Conservation (phyloP, 2,797 vertebrate genomes). For the Lacerta bilineata region DNA sequence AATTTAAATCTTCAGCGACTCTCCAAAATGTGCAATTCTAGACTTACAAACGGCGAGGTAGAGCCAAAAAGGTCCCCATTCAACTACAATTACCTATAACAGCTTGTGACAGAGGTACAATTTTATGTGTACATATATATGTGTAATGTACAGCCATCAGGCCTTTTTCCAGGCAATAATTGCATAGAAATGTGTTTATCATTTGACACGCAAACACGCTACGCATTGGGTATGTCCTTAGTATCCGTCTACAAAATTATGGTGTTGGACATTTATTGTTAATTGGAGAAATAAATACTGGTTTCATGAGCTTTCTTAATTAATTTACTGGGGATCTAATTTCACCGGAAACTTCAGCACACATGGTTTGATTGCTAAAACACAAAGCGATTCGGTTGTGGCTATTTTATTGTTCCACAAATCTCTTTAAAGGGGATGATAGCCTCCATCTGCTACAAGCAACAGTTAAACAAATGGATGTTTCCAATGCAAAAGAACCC, state of each 20-base stretch:
- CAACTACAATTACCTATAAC: background rate
- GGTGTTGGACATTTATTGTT: slow-evolving; percentile 26
- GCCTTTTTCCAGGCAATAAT: slow-evolving; percentile 21
- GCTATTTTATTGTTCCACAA: slow-evolving; percentile 43
- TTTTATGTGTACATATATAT: slow-evolving; percentile 9
- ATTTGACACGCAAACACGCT: slow-evolving; percentile 2
- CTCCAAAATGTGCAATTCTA: slow-evolving; percentile 27
- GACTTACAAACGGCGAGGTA: slow-evolving; percentile 10
- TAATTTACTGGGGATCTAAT: slow-evolving; percentile 23
- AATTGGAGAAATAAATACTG: slow-evolving; percentile 46
- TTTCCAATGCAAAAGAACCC: slow-evolving; percentile 6
- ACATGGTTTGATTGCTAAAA: slow-evolving; percentile 31
- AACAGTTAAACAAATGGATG: slow-evolving; percentile 45
- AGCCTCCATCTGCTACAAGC: slow-evolving; percentile 19
- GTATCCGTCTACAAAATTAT: slow-evolving; percentile 29
- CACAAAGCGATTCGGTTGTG: slow-evolving; percentile 1
- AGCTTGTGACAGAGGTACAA: background rate
- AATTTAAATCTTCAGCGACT: slow-evolving; percentile 24
- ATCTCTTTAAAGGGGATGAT: slow-evolving; percentile 30
- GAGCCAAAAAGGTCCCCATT: slow-evolving; percentile 8
- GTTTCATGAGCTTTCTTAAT: slow-evolving; percentile 48
- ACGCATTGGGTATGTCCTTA: background rate
- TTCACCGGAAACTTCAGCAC: slow-evolving; percentile 15
- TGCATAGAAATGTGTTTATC: slow-evolving; percentile 15
- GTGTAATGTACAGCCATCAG: slow-evolving; percentile 12